These are phyloP conservation scores for Pipistrellus nathusii DNA, from an alignment of 2,797 vertebrate genomes.

Conservation along the genomic window DNA sequence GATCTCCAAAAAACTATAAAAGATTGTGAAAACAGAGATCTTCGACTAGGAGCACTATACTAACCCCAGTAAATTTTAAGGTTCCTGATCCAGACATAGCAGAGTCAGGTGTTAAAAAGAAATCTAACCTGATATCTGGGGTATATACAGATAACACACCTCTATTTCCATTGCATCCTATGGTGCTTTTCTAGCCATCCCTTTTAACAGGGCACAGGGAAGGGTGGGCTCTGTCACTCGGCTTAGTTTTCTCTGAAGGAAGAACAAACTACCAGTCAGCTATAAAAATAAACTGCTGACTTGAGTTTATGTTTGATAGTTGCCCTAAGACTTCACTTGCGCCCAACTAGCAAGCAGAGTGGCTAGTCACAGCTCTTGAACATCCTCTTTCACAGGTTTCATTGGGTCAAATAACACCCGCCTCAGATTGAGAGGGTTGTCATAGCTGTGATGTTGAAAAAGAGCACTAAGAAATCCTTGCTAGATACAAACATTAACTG, in stretches of 20 bases:
- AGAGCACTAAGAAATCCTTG: background rate
- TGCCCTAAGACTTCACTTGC: background rate
- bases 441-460: background rate
- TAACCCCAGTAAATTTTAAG: rapidly evolving
- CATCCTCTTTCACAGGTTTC: background rate
- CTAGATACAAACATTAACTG: background rate
- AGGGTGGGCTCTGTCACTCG: background rate
- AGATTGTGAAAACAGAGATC: background rate
- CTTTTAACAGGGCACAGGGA: background rate
- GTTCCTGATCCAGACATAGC: background rate
- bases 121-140: background rate
- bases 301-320: background rate
- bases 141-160: background rate
- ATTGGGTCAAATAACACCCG: background rate
- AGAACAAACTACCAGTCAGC: background rate
- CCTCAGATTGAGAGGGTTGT: background rate
- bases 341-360: background rate
- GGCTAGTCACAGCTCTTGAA: background rate
- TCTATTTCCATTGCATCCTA: background rate
- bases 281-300: background rate
- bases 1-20: background rate
- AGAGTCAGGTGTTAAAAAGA: background rate
- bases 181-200: background rate
- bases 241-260: background rate
- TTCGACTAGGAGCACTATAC: background rate